These are phyloP conservation scores for Schizotus pectinicornis DNA, from an alignment of 2,888 invertebrate species.

Conservation along the genomic window DNA sequence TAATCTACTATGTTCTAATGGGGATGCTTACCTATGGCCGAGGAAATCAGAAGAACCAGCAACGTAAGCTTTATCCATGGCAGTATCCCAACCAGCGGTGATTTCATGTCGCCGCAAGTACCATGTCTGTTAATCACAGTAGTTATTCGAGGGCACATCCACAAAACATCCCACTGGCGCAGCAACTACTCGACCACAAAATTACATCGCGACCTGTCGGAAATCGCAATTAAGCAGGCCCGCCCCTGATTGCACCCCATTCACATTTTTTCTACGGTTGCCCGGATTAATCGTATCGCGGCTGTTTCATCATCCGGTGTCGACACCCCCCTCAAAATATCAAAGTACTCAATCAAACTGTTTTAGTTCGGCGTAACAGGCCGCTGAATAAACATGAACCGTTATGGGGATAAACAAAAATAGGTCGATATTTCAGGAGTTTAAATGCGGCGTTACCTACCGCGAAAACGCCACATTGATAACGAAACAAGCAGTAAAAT, in stretches of 20 bases:
- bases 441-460: too few species aligned
- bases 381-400: constrained; percentile 3
- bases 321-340: constrained; percentile 9
- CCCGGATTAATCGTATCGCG: constrained; percentile 13
- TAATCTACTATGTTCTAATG: constrained; percentile 1
- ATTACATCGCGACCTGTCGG: constrained; percentile 44
- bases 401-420: too few species aligned
- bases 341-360: constrained; percentile 9
- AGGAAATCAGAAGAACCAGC: constrained; percentile 49
- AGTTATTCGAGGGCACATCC: constrained; percentile 45
- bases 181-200: constrained; percentile 33
- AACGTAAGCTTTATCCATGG: constrained; percentile 54
- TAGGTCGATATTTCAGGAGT: too few species aligned
- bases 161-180: constrained; percentile 40
- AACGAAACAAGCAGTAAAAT: too few species aligned
- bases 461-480: too few species aligned
- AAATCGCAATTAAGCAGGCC: constrained; percentile 34
- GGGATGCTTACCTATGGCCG: constrained; percentile 52
- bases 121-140: constrained; percentile 53
- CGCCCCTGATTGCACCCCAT: constrained; percentile 31
- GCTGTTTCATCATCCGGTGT: constrained; percentile 9
- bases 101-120: constrained; percentile 56
- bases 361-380: constrained; percentile 8
- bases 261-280: constrained; percentile 13
- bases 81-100: constrained; percentile 48